These are phyloP conservation scores for Bombus fervidus DNA, from an alignment of 1,140 invertebrate genomes.

Conservation along the genomic window DNA sequence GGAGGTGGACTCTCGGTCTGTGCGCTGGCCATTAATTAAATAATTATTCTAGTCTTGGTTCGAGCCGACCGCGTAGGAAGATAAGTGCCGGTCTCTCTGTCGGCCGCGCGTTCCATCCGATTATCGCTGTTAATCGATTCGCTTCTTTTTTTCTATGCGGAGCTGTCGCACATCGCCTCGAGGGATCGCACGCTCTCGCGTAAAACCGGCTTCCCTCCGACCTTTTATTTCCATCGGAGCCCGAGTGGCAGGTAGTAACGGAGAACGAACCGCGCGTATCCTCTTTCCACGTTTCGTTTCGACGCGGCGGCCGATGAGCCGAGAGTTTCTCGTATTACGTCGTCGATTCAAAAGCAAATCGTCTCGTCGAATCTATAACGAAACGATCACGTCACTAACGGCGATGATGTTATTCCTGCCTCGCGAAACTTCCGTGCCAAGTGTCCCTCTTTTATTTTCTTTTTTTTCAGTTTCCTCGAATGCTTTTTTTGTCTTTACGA, in stretches of 20 bases:
- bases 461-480: conserved; percentile 29
- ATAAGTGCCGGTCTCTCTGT: conserved; percentile 75
- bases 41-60: conserved; percentile 77
- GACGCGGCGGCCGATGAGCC: neutral
- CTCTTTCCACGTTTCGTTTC: neutral
- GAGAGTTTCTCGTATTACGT: neutral
- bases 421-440: neutral
- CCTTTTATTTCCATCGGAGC: neutral
- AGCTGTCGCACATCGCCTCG: conserved; percentile 12
- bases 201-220: neutral
- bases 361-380: neutral
- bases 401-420: too few relatives aligned
- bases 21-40: conserved; percentile 78
- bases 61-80: conserved; percentile 74
- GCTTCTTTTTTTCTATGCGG: conserved; percentile 21
- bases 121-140: conserved; percentile 71
- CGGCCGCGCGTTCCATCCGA: conserved; percentile 54
- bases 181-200: neutral
- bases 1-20: conserved; percentile 65
- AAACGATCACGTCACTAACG: too few relatives aligned
- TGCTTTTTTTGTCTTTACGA: conserved; percentile 48
- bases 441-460: conserved; percentile 13
- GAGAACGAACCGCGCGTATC: neutral
- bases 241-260: neutral
- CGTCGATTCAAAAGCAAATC: neutral